A percentile compares a stretch with the other conserved stretches of the same genome.
Evolutionary conservation across 1,140 invertebrate genomes (phyloP).

Genomic region (Frieseomelitta varia): DNA sequence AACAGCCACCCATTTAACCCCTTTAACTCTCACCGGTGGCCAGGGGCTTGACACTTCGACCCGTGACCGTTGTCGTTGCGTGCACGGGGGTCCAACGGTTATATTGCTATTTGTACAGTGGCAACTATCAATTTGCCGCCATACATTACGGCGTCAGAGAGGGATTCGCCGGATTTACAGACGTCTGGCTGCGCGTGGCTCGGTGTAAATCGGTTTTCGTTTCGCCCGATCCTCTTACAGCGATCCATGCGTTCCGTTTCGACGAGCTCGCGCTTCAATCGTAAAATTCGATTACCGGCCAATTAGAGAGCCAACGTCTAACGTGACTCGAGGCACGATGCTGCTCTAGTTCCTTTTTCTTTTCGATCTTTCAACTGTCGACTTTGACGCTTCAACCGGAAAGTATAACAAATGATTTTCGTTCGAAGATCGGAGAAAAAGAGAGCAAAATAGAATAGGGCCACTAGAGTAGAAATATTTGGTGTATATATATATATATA

Average conservation of each 20-base stretch:
- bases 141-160: constrained; percentile 72
- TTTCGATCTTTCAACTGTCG: too few relatives aligned
- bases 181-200: neutral
- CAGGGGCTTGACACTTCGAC: constrained; percentile 50
- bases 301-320: neutral
- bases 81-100: constrained; percentile 31
- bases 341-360: too few relatives aligned
- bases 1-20: constrained; percentile 56
- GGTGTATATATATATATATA: too few relatives aligned
- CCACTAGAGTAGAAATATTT: too few relatives aligned
- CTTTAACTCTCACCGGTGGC: constrained; percentile 57
- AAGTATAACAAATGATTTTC: too few relatives aligned
- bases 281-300: constrained; percentile 14
- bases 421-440: too few relatives aligned
- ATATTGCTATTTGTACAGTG: constrained; percentile 72
- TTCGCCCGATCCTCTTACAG: neutral
- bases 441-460: too few relatives aligned
- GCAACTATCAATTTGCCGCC: constrained; percentile 73
- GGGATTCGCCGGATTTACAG: constrained; percentile 63
- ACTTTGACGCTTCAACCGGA: too few relatives aligned
- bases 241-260: neutral
- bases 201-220: constrained; percentile 17
- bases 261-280: neutral
- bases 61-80: constrained; percentile 50
- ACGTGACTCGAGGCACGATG: too few relatives aligned